Percentiles rank a stretch among this genome's conserved stretches.
Evolutionary conservation across 2,113 vertebrate species (phyloP).

Genomic region (Progne subis): DNA sequence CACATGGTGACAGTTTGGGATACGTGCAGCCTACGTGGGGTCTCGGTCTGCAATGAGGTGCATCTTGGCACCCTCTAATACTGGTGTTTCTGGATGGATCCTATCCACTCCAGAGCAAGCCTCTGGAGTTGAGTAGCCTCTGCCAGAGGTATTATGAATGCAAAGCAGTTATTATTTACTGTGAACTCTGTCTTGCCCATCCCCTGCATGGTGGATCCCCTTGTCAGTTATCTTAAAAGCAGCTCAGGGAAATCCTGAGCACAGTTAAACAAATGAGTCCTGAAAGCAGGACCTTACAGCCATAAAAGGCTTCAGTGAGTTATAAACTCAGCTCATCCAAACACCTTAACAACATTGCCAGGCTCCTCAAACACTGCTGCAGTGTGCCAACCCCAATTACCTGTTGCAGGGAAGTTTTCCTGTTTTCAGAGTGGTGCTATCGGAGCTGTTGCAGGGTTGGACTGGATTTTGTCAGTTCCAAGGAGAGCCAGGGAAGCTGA

Average conservation of each 20-base stretch:
- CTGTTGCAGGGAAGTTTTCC: neutral
- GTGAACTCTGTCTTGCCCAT: neutral
- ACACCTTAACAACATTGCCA: neutral
- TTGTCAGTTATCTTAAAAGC: neutral
- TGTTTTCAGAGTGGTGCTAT: fast-evolving
- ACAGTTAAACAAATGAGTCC: neutral
- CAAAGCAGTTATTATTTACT: neutral
- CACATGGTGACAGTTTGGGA: fast-evolving
- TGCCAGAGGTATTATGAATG: neutral
- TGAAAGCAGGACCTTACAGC: neutral
- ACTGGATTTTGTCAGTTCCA: neutral
- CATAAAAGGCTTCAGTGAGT: neutral
- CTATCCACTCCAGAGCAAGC: neutral
- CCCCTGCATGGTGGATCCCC: neutral
- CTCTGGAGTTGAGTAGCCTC: neutral
- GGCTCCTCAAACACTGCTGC: neutral
- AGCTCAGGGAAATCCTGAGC: neutral
- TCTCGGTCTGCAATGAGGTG: fast-evolving
- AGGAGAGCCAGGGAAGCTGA: neutral
- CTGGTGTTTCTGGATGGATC: neutral
- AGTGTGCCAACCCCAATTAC: neutral
- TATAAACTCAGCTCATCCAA: neutral
- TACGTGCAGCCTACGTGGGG: fast-evolving
- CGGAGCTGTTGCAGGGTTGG: neutral
- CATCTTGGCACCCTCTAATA: neutral